These are phyloP conservation scores for Xylocopa sonorina DNA, from an alignment of 1,140 invertebrate species.

Conservation along the genomic window DNA sequence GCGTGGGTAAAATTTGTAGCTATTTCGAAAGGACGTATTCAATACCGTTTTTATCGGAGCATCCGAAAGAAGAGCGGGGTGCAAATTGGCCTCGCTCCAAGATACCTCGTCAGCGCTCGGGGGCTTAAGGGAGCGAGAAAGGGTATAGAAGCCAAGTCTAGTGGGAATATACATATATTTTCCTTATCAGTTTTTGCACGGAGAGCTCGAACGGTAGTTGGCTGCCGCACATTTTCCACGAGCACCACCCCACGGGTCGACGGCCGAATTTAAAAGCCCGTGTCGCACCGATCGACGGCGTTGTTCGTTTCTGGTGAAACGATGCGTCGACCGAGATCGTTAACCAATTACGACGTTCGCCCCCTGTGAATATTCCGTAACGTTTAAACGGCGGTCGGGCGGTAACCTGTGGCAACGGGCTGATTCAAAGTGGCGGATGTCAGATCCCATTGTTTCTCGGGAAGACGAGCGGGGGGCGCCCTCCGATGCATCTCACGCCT, in stretches of 20 bases:
- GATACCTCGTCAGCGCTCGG: conserved; percentile 60
- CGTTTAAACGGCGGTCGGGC: conserved; percentile 38
- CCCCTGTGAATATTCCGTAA: background rate
- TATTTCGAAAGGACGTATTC: background rate
- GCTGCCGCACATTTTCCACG: conserved; percentile 10
- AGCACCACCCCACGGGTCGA: background rate
- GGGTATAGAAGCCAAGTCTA: conserved; percentile 44
- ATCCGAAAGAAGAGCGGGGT: conserved; percentile 35
- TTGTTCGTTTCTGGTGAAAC: conserved; percentile 9
- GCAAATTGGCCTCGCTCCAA: conserved; percentile 64
- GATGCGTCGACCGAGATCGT: too few relatives aligned
- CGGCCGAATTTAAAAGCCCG: conserved; percentile 54
- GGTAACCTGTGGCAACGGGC: conserved; percentile 25
- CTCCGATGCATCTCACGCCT: conserved; percentile 19
- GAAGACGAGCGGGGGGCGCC: background rate
- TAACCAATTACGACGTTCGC: conserved; percentile 17
- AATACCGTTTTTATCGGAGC: conserved; percentile 44
- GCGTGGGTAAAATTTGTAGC: too few relatives aligned
- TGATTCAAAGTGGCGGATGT: conserved; percentile 60
- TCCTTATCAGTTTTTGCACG: conserved; percentile 64
- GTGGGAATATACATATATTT: conserved; percentile 60
- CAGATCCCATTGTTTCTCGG: conserved; percentile 56
- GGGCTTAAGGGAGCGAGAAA: conserved; percentile 28
- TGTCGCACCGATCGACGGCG: conserved; percentile 45
- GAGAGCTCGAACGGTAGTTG: conserved; percentile 14